phyloP scores from a whole-genome alignment of 2,888 invertebrate species.

The Pedicia rivosa region DNA sequence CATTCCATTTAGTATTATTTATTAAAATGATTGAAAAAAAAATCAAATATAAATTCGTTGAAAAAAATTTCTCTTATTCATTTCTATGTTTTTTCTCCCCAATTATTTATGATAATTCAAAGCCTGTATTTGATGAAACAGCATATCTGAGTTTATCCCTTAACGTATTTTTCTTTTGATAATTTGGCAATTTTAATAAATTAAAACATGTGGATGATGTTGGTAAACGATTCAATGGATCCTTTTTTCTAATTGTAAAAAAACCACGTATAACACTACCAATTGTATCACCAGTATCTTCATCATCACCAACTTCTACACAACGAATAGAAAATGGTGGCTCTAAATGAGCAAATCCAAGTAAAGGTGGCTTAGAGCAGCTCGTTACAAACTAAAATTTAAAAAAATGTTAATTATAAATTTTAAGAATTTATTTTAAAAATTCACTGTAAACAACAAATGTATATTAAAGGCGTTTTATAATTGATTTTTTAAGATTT shows the following conservation, averaged over 20 bases:
- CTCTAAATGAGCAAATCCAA: slow-evolving; percentile 92
- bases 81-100: too few relatives aligned
- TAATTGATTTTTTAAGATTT: slow-evolving; percentile 1
- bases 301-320: slow-evolving; percentile 97
- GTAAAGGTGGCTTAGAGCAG: slow-evolving; percentile 90
- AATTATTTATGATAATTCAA: slow-evolving; percentile 76
- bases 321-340: slow-evolving; percentile 97
- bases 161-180: slow-evolving; percentile 87
- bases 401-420: slow-evolving; percentile 6
- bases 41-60: too few relatives aligned
- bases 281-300: slow-evolving; percentile 60
- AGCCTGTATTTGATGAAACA: slow-evolving; percentile 94
- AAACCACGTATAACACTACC: slow-evolving; percentile 96
- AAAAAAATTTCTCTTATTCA: too few relatives aligned
- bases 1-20: too few relatives aligned
- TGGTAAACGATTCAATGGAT: slow-evolving; percentile 87
- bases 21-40: too few relatives aligned
- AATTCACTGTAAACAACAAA: not conserved
- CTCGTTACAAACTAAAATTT: slow-evolving; percentile 67
- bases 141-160: slow-evolving; percentile 95
- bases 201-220: slow-evolving; percentile 99
- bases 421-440: not conserved
- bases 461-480: not conserved
- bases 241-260: slow-evolving; percentile 90
- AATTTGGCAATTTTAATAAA: slow-evolving; percentile 93